phyloP scores from a whole-genome alignment of 2,888 invertebrate species.

The Neoaliturus tenellus region DNA sequence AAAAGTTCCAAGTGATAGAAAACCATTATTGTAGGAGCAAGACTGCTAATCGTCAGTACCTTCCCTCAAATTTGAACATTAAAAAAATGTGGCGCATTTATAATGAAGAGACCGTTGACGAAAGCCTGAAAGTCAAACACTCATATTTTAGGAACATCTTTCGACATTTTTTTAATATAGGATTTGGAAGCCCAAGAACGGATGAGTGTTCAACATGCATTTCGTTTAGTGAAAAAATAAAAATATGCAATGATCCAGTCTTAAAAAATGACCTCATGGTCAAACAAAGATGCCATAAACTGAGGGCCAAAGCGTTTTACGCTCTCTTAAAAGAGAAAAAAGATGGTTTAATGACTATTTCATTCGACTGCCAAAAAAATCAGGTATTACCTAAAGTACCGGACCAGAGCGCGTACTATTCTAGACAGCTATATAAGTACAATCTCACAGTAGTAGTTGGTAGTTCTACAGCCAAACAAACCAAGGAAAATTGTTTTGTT shows the following conservation, averaged over 20 bases:
- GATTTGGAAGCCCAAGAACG: constrained; percentile 8
- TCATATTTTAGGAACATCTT: too few species aligned
- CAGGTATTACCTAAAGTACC: constrained; percentile 30
- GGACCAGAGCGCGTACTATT: constrained; percentile 56
- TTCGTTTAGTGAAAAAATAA: not conserved
- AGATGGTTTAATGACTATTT: not conserved
- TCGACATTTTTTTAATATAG: constrained; percentile 14
- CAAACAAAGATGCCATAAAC: not conserved
- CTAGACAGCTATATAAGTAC: constrained; percentile 38
- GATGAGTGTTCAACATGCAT: too few species aligned
- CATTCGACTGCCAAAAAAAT: constrained; percentile 52
- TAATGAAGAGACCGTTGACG: not conserved
- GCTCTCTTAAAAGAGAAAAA: constrained; percentile 13
- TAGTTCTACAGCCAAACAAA: constrained; percentile 16
- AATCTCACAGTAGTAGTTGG: constrained; percentile 33
- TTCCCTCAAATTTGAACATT: not conserved
- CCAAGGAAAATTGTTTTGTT: constrained; percentile 25
- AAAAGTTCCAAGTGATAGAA: constrained; percentile 6
- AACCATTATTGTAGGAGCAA: constrained; percentile 36
- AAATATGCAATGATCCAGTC: not conserved
- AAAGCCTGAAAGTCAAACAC: not conserved
- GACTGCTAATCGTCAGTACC: not conserved
- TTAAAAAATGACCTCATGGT: not conserved
- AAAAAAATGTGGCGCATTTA: not conserved
- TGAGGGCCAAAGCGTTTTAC: constrained; percentile 12